Conservation (phyloP, 1,140 invertebrate genomes). For the Drosophila melanica region DNA sequence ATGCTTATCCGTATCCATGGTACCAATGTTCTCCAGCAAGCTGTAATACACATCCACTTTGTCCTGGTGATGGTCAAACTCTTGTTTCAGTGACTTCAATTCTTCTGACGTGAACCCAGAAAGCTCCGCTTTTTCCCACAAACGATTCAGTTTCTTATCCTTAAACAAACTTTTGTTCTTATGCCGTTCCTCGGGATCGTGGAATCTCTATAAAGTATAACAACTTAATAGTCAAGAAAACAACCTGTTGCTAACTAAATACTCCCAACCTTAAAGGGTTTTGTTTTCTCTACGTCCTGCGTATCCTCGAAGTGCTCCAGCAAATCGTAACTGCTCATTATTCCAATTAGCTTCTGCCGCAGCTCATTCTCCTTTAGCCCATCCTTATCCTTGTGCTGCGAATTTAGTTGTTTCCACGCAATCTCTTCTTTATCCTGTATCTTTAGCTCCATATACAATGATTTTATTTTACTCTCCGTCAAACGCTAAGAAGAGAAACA, state of each 20-base stretch:
- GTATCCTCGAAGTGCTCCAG: conserved; percentile 91
- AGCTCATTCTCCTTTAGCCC: conserved; percentile 93
- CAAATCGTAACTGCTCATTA: conserved; percentile 92
- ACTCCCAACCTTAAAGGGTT: conserved; percentile 84
- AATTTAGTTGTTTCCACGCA: conserved; percentile 91
- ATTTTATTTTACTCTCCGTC: conserved; percentile 92
- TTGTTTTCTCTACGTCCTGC: conserved; percentile 85
- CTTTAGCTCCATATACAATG: conserved; percentile 93
- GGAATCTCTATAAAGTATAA: conserved; percentile 83
- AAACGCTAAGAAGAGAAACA: conserved; percentile 87
- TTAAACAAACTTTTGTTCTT: conserved; percentile 92
- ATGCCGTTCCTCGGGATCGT: conserved; percentile 87
- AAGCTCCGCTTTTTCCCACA: conserved; percentile 95
- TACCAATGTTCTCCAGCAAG: conserved; percentile 89
- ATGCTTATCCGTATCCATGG: conserved; percentile 84
- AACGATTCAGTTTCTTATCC: conserved; percentile 94
- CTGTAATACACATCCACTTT: conserved; percentile 96
- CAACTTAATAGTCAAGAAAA: not conserved
- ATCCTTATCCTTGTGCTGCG: conserved; percentile 93
- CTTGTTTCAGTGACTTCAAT: conserved; percentile 92
- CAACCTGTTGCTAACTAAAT: not conserved
- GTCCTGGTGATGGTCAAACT: conserved; percentile 96
- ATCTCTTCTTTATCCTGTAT: conserved; percentile 97
- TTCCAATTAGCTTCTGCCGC: conserved; percentile 90
- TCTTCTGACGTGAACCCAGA: conserved; percentile 94